Percentiles rank a stretch among this genome's conserved stretches.
These are phyloP conservation scores for Coleophora deauratella DNA, from an alignment of 2,888 invertebrate species.

Conservation along the genomic window DNA sequence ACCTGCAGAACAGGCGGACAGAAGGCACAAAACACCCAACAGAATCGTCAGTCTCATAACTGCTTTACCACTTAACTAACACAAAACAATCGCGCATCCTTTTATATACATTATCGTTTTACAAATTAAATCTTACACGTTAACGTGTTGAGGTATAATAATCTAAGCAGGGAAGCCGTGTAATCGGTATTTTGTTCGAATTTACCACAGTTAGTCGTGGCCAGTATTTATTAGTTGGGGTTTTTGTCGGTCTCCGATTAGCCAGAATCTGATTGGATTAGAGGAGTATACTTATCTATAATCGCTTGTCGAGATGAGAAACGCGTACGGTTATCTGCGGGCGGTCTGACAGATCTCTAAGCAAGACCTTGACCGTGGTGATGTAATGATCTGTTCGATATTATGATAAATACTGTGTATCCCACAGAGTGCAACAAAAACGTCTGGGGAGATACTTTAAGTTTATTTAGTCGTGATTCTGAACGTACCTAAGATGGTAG, in stretches of 20 bases:
- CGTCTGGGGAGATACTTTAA: no score
- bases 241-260: conserved; percentile 7
- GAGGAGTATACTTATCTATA: not conserved
- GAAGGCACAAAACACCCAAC: conserved; percentile 30
- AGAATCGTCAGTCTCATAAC: conserved; percentile 42
- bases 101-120: conserved; percentile 47
- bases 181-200: conserved; percentile 5
- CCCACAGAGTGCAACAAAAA: no score
- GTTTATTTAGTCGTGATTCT: no score
- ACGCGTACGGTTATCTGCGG: not conserved
- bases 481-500: no score
- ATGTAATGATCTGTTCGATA: no score
- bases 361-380: not conserved
- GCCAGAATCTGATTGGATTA: conserved; percentile 1
- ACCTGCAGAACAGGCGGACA: conserved; percentile 33
- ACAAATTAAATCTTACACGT: conserved; percentile 22
- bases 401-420: no score
- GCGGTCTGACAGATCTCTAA: conserved; percentile 1
- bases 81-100: conserved; percentile 34
- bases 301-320: not conserved
- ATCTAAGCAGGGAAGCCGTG: conserved; percentile 42
- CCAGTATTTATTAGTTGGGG: not conserved
- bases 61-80: conserved; percentile 34
- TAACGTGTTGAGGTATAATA: conserved; percentile 17
- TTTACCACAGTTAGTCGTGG: no score